Percentiles rank a stretch among this genome's conserved stretches.
Conservation (phyloP, 2,888 invertebrate species). For the Sepiola atlantica region DNA sequence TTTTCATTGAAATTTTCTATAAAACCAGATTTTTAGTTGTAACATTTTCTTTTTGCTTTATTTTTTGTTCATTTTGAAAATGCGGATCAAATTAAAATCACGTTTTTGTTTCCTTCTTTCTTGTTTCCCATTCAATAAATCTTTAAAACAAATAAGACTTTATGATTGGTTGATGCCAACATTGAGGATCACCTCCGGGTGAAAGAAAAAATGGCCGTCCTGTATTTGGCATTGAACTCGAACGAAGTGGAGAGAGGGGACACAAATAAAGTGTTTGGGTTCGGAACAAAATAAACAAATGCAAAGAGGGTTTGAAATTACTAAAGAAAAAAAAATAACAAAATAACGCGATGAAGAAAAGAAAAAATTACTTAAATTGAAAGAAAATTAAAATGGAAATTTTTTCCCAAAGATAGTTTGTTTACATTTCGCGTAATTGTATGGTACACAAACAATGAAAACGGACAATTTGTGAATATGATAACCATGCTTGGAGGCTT, state of each 20-base stretch:
- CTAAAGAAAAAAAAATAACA: background rate
- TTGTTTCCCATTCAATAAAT: slow-evolving; percentile 33
- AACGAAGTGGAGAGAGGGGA: background rate
- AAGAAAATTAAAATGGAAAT: background rate
- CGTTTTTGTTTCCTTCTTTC: background rate
- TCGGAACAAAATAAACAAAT: background rate
- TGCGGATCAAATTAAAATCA: background rate
- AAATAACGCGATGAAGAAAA: background rate
- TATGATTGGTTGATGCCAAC: background rate
- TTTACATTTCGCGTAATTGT: slow-evolving; percentile 32
- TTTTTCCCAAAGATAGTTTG: background rate
- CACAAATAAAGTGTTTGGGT: background rate
- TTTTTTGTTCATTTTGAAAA: background rate
- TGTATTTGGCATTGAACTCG: background rate
- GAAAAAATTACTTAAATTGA: background rate
- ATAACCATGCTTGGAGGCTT: background rate
- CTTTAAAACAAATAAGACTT: slow-evolving; percentile 32
- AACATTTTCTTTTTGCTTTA: too few species aligned
- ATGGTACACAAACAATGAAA: background rate
- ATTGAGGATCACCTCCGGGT: background rate
- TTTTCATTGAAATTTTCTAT: background rate
- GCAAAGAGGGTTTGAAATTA: background rate
- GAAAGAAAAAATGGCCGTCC: background rate
- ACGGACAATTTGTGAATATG: background rate
- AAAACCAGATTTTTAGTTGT: background rate